Conservation (phyloP, 1,140 invertebrate species). For the Stegodyphus dumicola region DNA sequence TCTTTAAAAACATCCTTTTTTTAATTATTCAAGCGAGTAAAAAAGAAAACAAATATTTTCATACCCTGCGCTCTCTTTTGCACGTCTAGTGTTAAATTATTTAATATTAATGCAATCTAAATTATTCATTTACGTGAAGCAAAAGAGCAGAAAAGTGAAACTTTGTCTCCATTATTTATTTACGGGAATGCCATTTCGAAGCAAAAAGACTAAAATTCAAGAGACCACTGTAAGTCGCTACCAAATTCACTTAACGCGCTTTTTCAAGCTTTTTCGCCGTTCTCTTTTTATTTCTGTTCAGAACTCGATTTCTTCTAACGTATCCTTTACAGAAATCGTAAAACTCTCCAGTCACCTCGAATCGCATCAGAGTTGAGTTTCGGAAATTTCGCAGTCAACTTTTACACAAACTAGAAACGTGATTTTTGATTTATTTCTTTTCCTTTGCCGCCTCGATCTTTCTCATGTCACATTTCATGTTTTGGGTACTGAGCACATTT, state of each 20-base stretch:
- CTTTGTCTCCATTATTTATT: too few species aligned
- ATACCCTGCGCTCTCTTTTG: too few species aligned
- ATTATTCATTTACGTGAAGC: too few species aligned
- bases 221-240: background rate
- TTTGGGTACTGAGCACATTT: background rate
- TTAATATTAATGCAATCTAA: too few species aligned
- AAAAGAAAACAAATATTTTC: too few species aligned
- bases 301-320: background rate
- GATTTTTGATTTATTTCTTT: background rate
- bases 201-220: background rate
- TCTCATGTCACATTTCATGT: conserved; percentile 3
- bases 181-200: too few species aligned
- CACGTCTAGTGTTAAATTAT: too few species aligned
- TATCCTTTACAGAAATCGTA: background rate
- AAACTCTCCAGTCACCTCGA: conserved; percentile 14
- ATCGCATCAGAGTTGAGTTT: conserved; percentile 36
- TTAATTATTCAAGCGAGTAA: too few species aligned
- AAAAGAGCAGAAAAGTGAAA: too few species aligned
- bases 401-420: background rate
- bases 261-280: background rate
- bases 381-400: conserved; percentile 21
- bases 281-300: background rate
- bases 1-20: too few species aligned
- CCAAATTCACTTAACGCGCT: conserved; percentile 22
- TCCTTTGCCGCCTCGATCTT: background rate